A percentile compares a stretch with the other conserved stretches of the same genome.
Conservation (phyloP, 2,113 vertebrate species). For the Hemibagrus wyckioides region DNA sequence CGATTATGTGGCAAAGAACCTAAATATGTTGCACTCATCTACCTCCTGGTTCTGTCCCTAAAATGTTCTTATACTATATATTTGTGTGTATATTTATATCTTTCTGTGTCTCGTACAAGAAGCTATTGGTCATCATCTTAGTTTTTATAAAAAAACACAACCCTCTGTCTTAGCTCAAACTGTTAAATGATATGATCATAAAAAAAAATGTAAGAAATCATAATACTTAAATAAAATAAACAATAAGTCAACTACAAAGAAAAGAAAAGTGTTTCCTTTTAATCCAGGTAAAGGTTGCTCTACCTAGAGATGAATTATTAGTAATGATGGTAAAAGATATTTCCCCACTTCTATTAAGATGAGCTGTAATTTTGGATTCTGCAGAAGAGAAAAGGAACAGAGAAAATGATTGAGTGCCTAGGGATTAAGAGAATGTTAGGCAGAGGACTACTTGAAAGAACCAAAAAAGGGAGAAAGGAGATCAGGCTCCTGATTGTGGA, state of each 20-base stretch:
- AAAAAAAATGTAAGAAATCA: background rate
- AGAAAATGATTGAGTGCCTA: background rate
- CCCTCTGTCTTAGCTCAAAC: background rate
- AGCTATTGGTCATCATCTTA: background rate
- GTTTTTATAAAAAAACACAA: background rate
- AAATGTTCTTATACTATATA: background rate
- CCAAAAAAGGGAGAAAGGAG: constrained; percentile 13
- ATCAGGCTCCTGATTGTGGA: constrained; percentile 7
- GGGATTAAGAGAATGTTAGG: background rate
- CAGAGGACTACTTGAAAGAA: background rate
- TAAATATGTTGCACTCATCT: background rate
- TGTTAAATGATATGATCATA: background rate
- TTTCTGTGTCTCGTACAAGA: background rate
- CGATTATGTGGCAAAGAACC: background rate
- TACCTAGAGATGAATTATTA: background rate
- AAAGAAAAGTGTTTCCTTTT: background rate
- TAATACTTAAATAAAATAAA: background rate
- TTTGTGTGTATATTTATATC: background rate
- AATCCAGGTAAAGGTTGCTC: background rate
- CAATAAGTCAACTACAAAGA: background rate
- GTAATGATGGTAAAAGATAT: background rate
- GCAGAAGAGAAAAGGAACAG: background rate
- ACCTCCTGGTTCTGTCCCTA: background rate
- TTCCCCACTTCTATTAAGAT: background rate
- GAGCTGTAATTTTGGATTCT: background rate